Base-by-base conservation (phyloP, 1,140 invertebrate species). In the Ostrea denselamellosa region DNA sequence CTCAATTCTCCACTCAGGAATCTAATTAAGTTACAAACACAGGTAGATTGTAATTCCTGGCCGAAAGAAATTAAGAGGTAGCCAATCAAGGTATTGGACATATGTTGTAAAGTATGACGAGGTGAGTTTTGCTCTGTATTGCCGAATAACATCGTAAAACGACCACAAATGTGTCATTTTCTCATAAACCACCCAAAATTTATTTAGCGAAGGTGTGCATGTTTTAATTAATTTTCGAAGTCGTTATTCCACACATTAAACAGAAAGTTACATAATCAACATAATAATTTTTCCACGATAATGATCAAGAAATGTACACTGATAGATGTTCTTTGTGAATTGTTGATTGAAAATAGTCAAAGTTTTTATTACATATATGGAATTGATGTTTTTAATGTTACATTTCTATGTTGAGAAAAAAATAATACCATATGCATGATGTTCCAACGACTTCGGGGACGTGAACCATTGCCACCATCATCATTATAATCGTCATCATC, bases 1-100 rank as follows among this genome's bases (percentile, higher is more conserved):
- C 28, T 77, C 68, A 34, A 34, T 77, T 77, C 68, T 77, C 68
- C 28, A 14, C 68, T 25, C 22, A 34, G 68, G 25, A 77, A 77
- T 77, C 68, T 77, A 77, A 77, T 77, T 77, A 77, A 77, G 68
- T 14, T 77, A 77, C 68, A 34, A 25, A 77, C 68, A 14, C 68
- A 77, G 68, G 68, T 77, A 77, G 68, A 77, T 28, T 34, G 68
- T 77, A 34, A 77, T 77, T 34, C 68, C 68, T 77, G 68, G 28
- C 68, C 22, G 14, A 28, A n/a, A 77, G 68, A 77, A 77, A 77
- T 77, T 77, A 77, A 77, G 25, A 77, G 25, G 68, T 77, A 77
- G 25, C 68, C 68, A 77, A 77, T 77, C 68, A 28, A 9, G 22
- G 68, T 77, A 77, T 77, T 17, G 68, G 68, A 77, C 68, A 77